phyloP scores from a whole-genome alignment of 2,888 invertebrate species.

The Spicauda simplicius region DNA sequence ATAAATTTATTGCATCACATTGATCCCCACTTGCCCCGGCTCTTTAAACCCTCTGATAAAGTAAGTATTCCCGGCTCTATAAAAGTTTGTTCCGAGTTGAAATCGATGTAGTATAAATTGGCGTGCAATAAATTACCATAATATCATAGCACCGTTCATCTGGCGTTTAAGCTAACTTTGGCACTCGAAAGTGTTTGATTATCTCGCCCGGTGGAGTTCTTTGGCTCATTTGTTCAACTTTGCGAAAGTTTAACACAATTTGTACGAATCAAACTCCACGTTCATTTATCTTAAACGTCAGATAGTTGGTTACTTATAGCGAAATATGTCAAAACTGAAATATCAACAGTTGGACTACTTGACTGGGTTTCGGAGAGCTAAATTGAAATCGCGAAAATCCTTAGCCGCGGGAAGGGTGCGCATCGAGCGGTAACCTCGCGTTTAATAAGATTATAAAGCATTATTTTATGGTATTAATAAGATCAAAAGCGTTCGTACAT shows the following conservation, averaged over 20 bases:
- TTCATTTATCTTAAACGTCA: not conserved
- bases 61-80: conserved; percentile 22
- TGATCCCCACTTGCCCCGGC: conserved; percentile 13
- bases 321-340: not conserved
- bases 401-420: conserved; percentile 64
- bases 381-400: conserved; percentile 66
- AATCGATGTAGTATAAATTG: conserved; percentile 75
- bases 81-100: conserved; percentile 70
- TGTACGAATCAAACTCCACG: conserved; percentile 24
- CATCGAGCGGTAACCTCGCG: conserved; percentile 87
- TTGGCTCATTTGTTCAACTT: conserved; percentile 76
- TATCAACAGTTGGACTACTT: conserved; percentile 13
- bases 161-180: conserved; percentile 78
- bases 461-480: conserved; percentile 91
- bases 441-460: conserved; percentile 91
- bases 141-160: conserved; percentile 78
- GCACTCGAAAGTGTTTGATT: conserved; percentile 72
- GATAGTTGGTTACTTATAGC: not conserved
- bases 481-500: conserved; percentile 89
- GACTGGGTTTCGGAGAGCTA: conserved; percentile 39
- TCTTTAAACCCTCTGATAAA: conserved; percentile 15
- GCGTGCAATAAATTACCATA: conserved; percentile 82
- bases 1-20: conserved; percentile 12
- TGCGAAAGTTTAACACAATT: conserved; percentile 53
- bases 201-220: conserved; percentile 69